Percentiles rank a stretch among this genome's conserved stretches.
Conservation (phyloP, 2,113 vertebrate species). For the Nymphicus hollandicus region DNA sequence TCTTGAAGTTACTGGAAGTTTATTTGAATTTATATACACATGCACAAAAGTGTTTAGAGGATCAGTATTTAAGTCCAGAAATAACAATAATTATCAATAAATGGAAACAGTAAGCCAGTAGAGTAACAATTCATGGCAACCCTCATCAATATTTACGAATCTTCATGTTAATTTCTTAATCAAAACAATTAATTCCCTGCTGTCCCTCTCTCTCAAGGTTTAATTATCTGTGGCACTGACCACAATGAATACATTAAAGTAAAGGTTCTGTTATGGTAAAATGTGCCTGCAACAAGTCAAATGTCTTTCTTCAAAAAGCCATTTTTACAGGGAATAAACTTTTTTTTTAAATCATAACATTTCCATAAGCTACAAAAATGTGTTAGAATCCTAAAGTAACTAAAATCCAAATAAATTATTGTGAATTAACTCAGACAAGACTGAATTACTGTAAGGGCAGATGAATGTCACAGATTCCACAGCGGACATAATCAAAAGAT, state of each 20-base stretch:
- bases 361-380: neutral
- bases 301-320: neutral
- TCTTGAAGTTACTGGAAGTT: neutral
- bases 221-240: neutral
- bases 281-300: neutral
- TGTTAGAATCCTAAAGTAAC: neutral
- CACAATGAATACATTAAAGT: neutral
- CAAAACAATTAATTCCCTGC: neutral
- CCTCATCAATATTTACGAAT: neutral
- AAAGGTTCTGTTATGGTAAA: neutral
- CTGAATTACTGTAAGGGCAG: neutral
- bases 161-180: neutral
- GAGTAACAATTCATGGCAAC: neutral
- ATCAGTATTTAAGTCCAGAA: neutral
- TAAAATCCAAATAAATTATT: neutral
- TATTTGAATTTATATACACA: constrained; percentile 22
- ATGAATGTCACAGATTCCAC: neutral
- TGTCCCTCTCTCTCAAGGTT: neutral
- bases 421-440: neutral
- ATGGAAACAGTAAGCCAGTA: neutral
- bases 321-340: neutral
- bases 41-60: neutral
- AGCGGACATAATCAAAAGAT: neutral
- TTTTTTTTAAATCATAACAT: neutral
- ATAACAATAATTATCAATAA: neutral